Conservation (phyloP, 2,113 vertebrate species). For the Melozone crissalis region DNA sequence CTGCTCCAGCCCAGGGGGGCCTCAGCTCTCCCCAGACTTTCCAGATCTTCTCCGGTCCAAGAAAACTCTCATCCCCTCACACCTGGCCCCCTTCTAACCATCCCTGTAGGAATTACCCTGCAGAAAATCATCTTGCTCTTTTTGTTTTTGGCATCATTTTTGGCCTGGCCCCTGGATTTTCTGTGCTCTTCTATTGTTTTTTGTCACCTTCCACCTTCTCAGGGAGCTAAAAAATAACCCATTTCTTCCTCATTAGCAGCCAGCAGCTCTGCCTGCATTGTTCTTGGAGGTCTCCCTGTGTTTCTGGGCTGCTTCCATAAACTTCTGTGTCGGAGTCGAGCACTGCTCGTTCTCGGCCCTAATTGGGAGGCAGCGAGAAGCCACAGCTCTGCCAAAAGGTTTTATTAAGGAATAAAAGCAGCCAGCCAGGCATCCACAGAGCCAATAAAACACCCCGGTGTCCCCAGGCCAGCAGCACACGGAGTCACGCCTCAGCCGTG, state of each 20-base stretch:
- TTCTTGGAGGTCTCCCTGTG: constrained; percentile 29
- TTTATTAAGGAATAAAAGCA: constrained; percentile 23
- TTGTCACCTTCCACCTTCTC: constrained; percentile 55
- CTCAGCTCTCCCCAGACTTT: not conserved
- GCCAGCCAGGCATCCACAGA: not conserved
- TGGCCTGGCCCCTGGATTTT: not conserved
- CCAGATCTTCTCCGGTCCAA: rapidly evolving
- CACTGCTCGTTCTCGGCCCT: constrained; percentile 22
- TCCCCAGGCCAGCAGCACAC: not conserved
- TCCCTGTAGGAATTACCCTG: not conserved
- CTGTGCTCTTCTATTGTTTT: constrained; percentile 5
- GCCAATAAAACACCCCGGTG: not conserved
- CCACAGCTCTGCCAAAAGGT: constrained; percentile 24
- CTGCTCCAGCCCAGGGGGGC: not conserved
- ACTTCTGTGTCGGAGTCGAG: not conserved
- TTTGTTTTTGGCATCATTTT: not conserved
- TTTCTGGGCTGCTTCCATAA: constrained; percentile 6
- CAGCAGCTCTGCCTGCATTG: constrained; percentile 30
- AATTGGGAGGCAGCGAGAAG: constrained; percentile 46
- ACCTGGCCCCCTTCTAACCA: not conserved
- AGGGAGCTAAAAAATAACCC: constrained; percentile 58
- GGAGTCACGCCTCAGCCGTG: not conserved
- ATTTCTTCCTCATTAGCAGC: constrained; percentile 41
- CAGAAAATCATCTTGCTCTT: not conserved
- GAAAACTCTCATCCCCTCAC: rapidly evolving